Base-by-base conservation (phyloP, 2,888 invertebrate species). In the Tetheella fluctuosa region DNA sequence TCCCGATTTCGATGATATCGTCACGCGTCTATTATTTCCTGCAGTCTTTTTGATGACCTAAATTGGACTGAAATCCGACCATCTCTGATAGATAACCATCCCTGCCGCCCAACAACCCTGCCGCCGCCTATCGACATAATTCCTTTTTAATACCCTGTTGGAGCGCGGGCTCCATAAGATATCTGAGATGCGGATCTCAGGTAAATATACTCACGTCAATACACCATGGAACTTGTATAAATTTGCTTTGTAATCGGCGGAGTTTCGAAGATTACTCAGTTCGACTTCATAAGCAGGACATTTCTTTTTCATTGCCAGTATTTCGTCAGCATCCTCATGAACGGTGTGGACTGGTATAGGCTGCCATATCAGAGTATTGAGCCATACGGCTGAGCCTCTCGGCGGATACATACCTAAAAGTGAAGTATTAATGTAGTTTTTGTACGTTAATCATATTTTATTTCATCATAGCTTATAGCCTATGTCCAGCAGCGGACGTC, bases 301-400 rank as follows among this genome's bases (percentile, higher is more conserved):
- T 13, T 93, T 85, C 69, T 94, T 95, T 75, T 95, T 95, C 90
- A 90, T 90, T 0, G 86, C 82, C 6, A 89, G 66, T n/a, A 97
- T 79, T 75, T 94, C 85, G 89, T 98, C 98, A 5, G 92, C 76
- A 0, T 81, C 77, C 73, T 95, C 94, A 0, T 96, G 95, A 1
- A 88, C 73, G 0, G 96, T 96, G 73, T 97, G 97, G 0, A 97
- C 94, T 0, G 97, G 97, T 71, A 97, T 95, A 0, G 97, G 97
- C 84, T 96, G 96, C 97, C 97, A 97, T 53, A 85, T 76, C 5
- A 96, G 81, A 17, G 89, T 75, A 0, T 80, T 42, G 71, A 96
- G 92, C 96, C 96, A 97, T 6, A 88, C 59, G 71, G 95, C 93
- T 2, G 88, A 84, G 0, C 86, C 91, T 4, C 74, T 71, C 0